Evolutionary conservation across 1,140 invertebrate species (phyloP), one percentile per base, ranked within the genome.

Genomic region (Bombus difficillimus): DNA sequence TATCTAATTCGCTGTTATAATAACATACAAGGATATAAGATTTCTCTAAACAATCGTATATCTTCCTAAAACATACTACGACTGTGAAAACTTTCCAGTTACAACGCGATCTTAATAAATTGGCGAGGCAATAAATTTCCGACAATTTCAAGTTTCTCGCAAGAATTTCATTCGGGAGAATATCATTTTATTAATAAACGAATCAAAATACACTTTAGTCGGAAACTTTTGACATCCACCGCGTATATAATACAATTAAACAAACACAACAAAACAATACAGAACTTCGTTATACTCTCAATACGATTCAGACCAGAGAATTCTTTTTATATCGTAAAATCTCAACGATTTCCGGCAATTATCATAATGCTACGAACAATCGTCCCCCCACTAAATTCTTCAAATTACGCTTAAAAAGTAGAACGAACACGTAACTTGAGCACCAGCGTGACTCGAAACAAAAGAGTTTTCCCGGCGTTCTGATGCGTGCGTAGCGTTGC

Each of bases 381-480:
- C 34, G 25, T 69, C 68, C 3, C 8, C 6, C 6, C 32, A 1
- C 28, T 8, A n/a, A 62, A n/a, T 62, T 9, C 18, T 37, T 25
- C 25, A 25, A 76, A 32, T 34, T 43, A 8, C 34, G 10, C 6
- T 78, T 34, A n/a, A 28, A 5, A 85, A 80, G 18, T 64, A n/a
- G 75, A 73, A 43, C 43, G 28, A 62, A 47, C 57, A 37, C 12
- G n/a, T 32, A 32, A 34, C 57, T 22, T 25, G 57, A n/a, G 22
- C 53, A 41, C 0, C 47, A 47, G 10, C 76, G 76, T 72, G 76
- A 80, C 81, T 13, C 34, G 66, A 25, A 69, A 80, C 78, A 80
- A 69, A 80, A 34, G n/a, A 25, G 22, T 8, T 28, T 39, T 69
- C 28, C 74, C 47, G 47, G 47, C 18, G 66, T 84, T 85, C 57